A percentile compares a stretch with the other conserved stretches of the same genome.
These are phyloP conservation scores for Onychomys torridus DNA, from an alignment of 2,797 vertebrate species.

Conservation along the genomic window DNA sequence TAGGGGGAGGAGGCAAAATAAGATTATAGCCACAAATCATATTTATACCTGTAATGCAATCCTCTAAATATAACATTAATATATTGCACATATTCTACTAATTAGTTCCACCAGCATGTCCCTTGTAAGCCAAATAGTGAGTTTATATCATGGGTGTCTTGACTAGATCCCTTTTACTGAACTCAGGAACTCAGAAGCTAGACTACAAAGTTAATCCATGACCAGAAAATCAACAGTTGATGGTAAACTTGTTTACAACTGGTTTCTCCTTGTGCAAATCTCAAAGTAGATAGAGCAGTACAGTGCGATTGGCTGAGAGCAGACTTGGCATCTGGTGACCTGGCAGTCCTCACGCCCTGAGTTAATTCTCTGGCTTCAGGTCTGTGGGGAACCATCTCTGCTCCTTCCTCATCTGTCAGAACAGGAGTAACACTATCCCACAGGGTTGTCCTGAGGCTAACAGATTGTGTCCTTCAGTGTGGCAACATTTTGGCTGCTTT, in stretches of 20 bases:
- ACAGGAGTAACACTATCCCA: background rate
- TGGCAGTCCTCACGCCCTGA: background rate
- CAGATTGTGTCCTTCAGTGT: background rate
- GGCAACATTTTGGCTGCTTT: background rate
- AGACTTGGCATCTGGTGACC: background rate
- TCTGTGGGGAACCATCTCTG: background rate
- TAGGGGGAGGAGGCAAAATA: background rate
- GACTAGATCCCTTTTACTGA: background rate
- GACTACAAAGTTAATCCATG: background rate
- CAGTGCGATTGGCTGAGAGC: background rate
- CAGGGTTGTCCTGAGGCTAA: background rate
- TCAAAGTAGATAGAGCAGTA: background rate
- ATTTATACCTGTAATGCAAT: background rate
- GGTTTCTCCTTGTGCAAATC: background rate
- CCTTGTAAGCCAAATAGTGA: background rate
- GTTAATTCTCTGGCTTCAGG: background rate
- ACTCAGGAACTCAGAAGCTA: background rate
- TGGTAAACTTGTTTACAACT: background rate
- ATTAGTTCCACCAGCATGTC: background rate
- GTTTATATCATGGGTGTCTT: background rate
- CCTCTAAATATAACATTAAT: background rate
- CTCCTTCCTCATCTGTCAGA: background rate
- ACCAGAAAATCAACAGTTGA: background rate
- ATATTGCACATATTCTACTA: background rate
- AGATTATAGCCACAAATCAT: background rate